phyloP scores from a whole-genome alignment of 2,797 vertebrate species.

The Hyperoplus immaculatus region DNA sequence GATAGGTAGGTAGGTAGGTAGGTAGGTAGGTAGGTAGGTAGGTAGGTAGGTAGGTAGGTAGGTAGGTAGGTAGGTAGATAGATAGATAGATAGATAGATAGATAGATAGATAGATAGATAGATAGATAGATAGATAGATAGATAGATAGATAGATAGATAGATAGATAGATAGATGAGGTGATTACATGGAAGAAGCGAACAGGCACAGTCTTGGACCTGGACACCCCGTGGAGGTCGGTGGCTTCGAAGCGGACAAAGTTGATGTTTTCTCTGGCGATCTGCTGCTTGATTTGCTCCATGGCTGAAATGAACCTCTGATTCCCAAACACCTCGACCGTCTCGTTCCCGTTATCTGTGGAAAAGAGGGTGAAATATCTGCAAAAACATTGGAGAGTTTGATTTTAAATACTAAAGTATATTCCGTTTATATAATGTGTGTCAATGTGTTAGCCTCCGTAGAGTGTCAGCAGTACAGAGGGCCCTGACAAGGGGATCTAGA shows the following conservation, averaged over 20 bases:
- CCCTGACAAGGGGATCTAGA: neutral
- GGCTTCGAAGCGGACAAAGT: conserved; percentile 94
- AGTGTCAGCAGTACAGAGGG: neutral
- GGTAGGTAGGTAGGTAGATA: neutral
- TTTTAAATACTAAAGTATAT: neutral
- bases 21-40: neutral
- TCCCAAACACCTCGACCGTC: conserved; percentile 66
- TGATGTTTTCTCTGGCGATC: conserved; percentile 90
- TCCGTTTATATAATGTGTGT: neutral
- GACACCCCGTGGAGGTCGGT: conserved; percentile 94
- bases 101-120: conserved; percentile 15
- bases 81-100: conserved; percentile 15
- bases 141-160: neutral
- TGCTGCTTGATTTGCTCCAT: conserved; percentile 94
- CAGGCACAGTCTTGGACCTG: conserved; percentile 93
- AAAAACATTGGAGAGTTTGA: conserved; percentile 12
- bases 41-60: neutral
- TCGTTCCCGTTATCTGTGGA: conserved; percentile 83
- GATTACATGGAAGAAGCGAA: conserved; percentile 94
- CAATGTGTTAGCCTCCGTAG: neutral
- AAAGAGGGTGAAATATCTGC: conserved; percentile 43
- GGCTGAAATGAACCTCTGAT: conserved; percentile 81
- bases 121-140: conserved; percentile 11
- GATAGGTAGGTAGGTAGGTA: too few relatives aligned
- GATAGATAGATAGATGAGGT: neutral